phyloP scores from a whole-genome alignment of 2,113 vertebrate species.

The Cinclus mexicanus region DNA sequence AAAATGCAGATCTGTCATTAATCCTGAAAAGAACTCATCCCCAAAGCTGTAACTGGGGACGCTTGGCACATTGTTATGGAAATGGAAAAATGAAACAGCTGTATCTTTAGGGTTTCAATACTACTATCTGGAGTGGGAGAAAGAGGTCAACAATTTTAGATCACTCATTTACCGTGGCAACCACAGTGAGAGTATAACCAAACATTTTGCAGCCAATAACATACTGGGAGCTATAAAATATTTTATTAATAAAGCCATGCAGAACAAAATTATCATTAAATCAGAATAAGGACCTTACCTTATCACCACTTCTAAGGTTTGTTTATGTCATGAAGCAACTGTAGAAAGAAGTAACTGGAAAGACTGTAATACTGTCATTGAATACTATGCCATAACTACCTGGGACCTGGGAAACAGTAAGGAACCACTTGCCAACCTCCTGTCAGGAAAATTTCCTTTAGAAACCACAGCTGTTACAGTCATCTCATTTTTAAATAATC shows the following conservation, averaged over 20 bases:
- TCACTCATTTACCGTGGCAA: neutral
- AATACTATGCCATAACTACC: neutral
- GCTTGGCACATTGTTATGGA: slow-evolving; percentile 74
- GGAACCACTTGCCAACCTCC: neutral
- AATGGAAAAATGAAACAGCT: slow-evolving; percentile 81
- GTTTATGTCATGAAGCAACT: neutral
- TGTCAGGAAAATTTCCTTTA: neutral
- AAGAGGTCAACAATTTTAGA: neutral
- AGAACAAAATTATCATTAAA: neutral
- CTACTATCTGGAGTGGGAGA: slow-evolving; percentile 71
- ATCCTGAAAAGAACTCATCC: slow-evolving; percentile 79
- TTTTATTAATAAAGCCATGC: neutral
- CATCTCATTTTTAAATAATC: neutral
- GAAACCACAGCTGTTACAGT: neutral
- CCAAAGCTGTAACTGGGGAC: slow-evolving; percentile 75
- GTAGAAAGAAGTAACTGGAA: neutral
- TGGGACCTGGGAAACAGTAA: neutral
- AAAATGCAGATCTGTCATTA: slow-evolving; percentile 74
- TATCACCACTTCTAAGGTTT: neutral
- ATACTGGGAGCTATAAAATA: neutral
- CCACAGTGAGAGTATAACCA: neutral
- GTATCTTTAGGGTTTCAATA: slow-evolving; percentile 84
- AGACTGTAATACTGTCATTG: neutral
- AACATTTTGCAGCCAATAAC: neutral
- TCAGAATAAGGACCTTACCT: neutral